Evolutionary conservation across 2,113 vertebrate species (phyloP).

Genomic region (Nymphicus hollandicus): DNA sequence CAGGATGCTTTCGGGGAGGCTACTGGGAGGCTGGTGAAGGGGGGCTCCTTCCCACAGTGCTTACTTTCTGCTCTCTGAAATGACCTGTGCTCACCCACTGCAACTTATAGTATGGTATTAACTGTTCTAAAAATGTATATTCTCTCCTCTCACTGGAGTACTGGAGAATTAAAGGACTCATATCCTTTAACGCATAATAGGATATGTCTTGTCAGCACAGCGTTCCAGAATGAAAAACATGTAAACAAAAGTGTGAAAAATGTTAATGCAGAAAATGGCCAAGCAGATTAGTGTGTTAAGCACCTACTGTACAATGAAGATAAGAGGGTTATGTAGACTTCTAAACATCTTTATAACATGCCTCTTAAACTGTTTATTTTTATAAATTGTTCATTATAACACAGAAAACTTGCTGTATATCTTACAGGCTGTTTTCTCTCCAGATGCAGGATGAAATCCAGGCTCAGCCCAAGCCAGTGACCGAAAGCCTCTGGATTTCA

Average conservation of each 20-base stretch:
- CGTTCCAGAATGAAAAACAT: constrained; percentile 54
- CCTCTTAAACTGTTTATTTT: constrained; percentile 55
- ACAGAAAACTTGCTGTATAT: constrained; percentile 12
- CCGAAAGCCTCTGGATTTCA: background rate
- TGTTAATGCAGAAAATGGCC: constrained; percentile 61
- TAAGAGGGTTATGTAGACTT: constrained; percentile 48
- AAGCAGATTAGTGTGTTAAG: constrained; percentile 66
- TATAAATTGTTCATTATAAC: constrained; percentile 14
- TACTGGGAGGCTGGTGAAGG: background rate
- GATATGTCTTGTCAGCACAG: constrained; percentile 52
- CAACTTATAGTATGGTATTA: background rate
- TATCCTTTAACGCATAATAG: constrained; percentile 58
- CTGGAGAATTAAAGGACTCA: constrained; percentile 46
- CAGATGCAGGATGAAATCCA: constrained; percentile 1
- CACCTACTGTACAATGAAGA: constrained; percentile 64
- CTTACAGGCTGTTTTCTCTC: constrained; percentile 6
- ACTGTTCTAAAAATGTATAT: background rate
- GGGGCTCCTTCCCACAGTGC: background rate
- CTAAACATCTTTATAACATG: constrained; percentile 53
- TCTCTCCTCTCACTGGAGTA: constrained; percentile 2
- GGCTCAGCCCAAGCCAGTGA: background rate
- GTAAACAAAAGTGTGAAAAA: constrained; percentile 65
- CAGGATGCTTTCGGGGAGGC: background rate
- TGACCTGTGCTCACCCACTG: background rate
- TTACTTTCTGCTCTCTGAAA: background rate